phyloP scores from a whole-genome alignment of 2,888 invertebrate genomes.

The Apantesis nais region DNA sequence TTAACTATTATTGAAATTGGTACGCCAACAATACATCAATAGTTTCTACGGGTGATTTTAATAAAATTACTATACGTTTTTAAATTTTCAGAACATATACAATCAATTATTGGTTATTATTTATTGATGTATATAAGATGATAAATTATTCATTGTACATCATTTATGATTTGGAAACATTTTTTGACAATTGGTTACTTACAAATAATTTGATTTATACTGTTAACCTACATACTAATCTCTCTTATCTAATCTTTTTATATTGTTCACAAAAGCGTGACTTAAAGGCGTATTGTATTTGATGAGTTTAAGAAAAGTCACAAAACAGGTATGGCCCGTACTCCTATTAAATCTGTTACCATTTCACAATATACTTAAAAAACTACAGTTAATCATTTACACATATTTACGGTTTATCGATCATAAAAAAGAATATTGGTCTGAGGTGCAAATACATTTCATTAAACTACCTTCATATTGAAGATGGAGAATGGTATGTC shows the following conservation, averaged over 20 bases:
- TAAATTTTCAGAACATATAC: not conserved
- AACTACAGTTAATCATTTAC: no score
- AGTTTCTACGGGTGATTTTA: not conserved
- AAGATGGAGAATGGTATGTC: no score
- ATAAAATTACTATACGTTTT: not conserved
- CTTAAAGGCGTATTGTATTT: not conserved
- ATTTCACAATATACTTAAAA: not conserved
- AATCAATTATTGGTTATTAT: not conserved
- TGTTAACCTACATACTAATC: not conserved
- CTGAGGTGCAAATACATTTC: no score
- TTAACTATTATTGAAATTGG: no score
- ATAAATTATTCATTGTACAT: no score
- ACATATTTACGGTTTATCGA: no score
- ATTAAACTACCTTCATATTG: no score
- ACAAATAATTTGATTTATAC: no score
- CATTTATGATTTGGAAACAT: not conserved
- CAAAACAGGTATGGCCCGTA: not conserved
- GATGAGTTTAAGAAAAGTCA: not conserved
- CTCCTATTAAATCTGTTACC: not conserved
- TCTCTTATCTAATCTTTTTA: not conserved
- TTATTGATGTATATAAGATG: no score
- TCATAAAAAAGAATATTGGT: no score
- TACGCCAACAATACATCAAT: not conserved
- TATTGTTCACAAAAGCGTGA: not conserved
- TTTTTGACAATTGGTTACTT: no score